Evolutionary conservation across 2,888 invertebrate species (phyloP), one percentile per base, ranked within the genome.

Genomic region (Boloria euphrosyne): DNA sequence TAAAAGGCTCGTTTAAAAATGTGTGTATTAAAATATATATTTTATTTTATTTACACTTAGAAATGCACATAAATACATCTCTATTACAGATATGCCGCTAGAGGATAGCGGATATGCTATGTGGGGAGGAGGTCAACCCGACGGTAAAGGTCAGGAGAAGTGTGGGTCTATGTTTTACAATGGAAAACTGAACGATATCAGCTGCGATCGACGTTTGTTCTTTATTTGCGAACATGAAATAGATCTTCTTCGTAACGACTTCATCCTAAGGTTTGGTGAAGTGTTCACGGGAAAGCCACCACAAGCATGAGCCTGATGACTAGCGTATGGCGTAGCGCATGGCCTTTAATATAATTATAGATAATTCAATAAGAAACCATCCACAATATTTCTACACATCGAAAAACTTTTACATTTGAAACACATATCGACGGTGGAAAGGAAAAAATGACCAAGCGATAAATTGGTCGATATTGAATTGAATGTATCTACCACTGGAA

Each of bases 211-310:
- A 0, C 78, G 70, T 18, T 77, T 81, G 70, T 84, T 84, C 76
- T 90, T 86, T 68, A 85, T 90, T 46, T 90, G 90, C 66, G 90
- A 90, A 75, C 85, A 84, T 61, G 88, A 89, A 44, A 75, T 83
- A 54, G 62, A 67, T 5, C 18, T 72, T 5, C 69, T 75, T 6
- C 61, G 49, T 10, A 61, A 68, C 22, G 65, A 53, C 13, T 58
- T 76, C 31, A 70, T 69, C 5, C 69, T 74, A 17, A 74, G 74
- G 71, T 73, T 74, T 63, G 74, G 74, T n/a, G 65, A 68, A 16
- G 62, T 55, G 44, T 62, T 58, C 54, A 22, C 59, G 31, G 31
- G 31, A 43, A 38, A 44, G 49, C 59, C 50, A 59, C 52, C 61
- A 43, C 16, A 55, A 62, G 62, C 52, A 46, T 52, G 65, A 61